Conservation (phyloP, 2,797 vertebrate genomes). For the Eleutherodactylus coqui region DNA sequence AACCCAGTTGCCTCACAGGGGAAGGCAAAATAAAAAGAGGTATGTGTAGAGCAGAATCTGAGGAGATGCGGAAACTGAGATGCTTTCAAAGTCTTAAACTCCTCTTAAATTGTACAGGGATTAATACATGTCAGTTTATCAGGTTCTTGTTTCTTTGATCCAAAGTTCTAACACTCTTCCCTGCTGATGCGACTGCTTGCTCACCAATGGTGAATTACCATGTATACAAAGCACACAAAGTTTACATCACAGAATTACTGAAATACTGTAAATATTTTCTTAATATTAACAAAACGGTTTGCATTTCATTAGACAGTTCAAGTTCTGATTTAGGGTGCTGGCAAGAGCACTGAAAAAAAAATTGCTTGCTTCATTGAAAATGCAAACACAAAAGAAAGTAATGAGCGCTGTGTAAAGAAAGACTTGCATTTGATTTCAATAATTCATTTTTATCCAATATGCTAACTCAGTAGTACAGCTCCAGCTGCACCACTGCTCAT, state of each 20-base stretch:
- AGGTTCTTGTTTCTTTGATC: background rate
- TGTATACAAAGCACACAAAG: background rate
- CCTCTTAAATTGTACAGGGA: background rate
- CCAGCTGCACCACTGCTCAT: conserved; percentile 36
- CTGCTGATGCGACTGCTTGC: background rate
- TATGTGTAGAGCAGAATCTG: background rate
- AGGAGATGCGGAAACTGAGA: background rate
- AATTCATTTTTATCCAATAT: conserved; percentile 50
- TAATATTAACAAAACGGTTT: conserved; percentile 3
- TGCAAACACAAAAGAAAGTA: conserved; percentile 57
- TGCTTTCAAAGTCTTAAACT: background rate
- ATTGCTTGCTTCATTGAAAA: conserved; percentile 38
- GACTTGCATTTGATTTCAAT: conserved; percentile 48
- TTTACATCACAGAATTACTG: background rate
- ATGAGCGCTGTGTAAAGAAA: conserved; percentile 43
- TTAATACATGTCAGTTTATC: background rate
- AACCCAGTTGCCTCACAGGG: background rate
- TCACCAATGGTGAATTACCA: background rate
- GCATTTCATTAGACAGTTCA: conserved; percentile 14
- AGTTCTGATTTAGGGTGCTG: conserved; percentile 7
- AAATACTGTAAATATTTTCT: background rate
- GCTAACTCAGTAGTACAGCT: conserved; percentile 36
- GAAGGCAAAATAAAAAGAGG: background rate
- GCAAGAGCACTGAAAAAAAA: background rate
- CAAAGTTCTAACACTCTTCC: background rate